These are phyloP conservation scores for Pygmarrhopalites habei DNA, from an alignment of 1,140 invertebrate genomes.

Conservation along the genomic window DNA sequence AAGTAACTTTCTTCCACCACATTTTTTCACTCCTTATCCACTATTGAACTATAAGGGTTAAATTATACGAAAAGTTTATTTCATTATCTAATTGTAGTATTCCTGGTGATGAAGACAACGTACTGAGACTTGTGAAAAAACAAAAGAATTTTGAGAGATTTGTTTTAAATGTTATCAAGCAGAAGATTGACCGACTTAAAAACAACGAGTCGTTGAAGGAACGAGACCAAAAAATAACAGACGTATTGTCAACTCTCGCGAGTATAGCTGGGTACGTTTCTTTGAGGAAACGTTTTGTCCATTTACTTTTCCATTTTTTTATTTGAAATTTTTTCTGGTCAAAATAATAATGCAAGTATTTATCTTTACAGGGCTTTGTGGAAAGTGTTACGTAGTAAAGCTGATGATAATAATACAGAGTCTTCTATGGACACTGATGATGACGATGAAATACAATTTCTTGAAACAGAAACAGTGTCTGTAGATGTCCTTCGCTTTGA, in stretches of 20 bases:
- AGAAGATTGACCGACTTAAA: constrained; percentile 22
- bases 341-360: no score
- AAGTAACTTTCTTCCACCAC: no score
- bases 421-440: background rate
- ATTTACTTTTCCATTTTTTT: no score
- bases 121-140: background rate
- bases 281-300: no score
- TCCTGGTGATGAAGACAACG: background rate
- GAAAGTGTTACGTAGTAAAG: no score
- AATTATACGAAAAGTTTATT: background rate
- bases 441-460: background rate
- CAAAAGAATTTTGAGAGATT: constrained; percentile 19
- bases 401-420: background rate
- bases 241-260: background rate
- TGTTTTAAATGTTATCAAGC: constrained; percentile 20
- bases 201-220: constrained; percentile 21
- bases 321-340: no score
- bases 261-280: background rate
- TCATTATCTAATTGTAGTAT: background rate
- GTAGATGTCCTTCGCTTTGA: background rate
- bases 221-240: background rate
- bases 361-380: no score
- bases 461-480: background rate
- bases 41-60: no score
- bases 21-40: no score